These are phyloP conservation scores for Eciton burchellii DNA, from an alignment of 1,140 invertebrate genomes.

Conservation along the genomic window DNA sequence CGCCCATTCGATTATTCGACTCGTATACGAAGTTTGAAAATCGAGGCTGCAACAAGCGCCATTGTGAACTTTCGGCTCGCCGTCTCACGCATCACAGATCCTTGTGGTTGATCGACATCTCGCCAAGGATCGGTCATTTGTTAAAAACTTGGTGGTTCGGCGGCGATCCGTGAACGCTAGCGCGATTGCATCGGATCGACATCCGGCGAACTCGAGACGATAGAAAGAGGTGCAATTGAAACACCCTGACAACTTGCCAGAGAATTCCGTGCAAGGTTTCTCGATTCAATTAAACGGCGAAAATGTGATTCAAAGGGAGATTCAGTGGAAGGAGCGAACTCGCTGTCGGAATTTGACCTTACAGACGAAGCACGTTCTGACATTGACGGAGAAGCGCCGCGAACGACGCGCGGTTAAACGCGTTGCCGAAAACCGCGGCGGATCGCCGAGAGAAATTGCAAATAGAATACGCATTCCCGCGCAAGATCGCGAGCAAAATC, in stretches of 20 bases:
- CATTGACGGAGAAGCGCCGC: too few relatives aligned
- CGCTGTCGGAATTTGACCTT: too few relatives aligned
- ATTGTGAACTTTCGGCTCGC: slow-evolving; percentile 19
- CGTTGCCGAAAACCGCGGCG: too few relatives aligned
- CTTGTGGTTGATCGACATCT: slow-evolving; percentile 46
- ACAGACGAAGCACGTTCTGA: too few relatives aligned
- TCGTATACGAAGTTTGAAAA: slow-evolving; percentile 7
- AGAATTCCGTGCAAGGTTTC: not conserved
- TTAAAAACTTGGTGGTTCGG: slow-evolving; percentile 45
- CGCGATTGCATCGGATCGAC: slow-evolving; percentile 1
- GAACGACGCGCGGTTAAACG: not conserved
- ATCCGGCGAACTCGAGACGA: slow-evolving; percentile 15
- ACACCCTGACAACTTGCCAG: not conserved
- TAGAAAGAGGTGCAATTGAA: not conserved
- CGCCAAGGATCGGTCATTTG: slow-evolving; percentile 37
- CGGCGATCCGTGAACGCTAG: not conserved
- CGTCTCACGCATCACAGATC: slow-evolving; percentile 7
- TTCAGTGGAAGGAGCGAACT: too few relatives aligned
- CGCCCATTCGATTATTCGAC: slow-evolving; percentile 34
- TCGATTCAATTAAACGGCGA: not conserved
- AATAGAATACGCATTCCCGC: slow-evolving; percentile 33
- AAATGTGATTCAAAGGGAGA: not conserved
- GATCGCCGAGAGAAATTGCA: slow-evolving; percentile 39
- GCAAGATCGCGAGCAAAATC: slow-evolving; percentile 19
- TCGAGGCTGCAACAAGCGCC: slow-evolving; percentile 12